Evolutionary conservation across 1,140 invertebrate genomes (phyloP).

Genomic region (Zophobas atratus): DNA sequence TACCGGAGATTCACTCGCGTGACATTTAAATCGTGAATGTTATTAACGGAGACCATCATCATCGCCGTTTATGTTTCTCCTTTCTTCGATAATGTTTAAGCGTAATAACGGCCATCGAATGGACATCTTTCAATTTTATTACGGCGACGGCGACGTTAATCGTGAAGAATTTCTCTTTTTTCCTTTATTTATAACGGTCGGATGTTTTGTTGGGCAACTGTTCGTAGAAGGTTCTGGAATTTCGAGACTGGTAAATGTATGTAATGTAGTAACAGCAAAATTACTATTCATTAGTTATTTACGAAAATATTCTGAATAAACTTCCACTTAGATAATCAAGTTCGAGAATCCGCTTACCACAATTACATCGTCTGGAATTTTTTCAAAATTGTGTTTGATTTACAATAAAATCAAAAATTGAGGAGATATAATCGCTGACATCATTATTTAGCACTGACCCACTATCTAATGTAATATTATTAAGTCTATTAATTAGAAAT

Average conservation of each 20-base stretch:
- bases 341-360: too few relatives aligned
- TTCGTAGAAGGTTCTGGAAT: slow-evolving; percentile 24
- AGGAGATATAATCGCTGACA: too few relatives aligned
- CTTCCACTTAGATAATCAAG: too few relatives aligned
- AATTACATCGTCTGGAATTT: too few relatives aligned
- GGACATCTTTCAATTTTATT: slow-evolving; percentile 13
- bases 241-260: not conserved
- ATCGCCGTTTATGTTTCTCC: slow-evolving; percentile 3
- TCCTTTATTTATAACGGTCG: slow-evolving; percentile 27
- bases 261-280: not conserved
- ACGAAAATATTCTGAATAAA: too few relatives aligned
- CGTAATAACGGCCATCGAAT: not conserved
- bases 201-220: slow-evolving; percentile 8
- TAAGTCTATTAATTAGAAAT: too few relatives aligned
- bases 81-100: slow-evolving; percentile 7
- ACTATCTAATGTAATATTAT: too few relatives aligned
- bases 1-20: too few relatives aligned
- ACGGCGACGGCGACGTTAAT: slow-evolving; percentile 23
- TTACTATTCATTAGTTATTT: not conserved
- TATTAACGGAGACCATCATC: not conserved
- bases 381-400: too few relatives aligned
- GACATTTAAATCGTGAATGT: not conserved
- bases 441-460: too few relatives aligned
- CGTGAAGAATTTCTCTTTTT: slow-evolving; percentile 5
- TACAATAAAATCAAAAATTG: too few relatives aligned